Percentiles rank a stretch among this genome's conserved stretches.
Evolutionary conservation across 2,888 invertebrate genomes (phyloP).

Genomic region (Sphecodes monilicornis): DNA sequence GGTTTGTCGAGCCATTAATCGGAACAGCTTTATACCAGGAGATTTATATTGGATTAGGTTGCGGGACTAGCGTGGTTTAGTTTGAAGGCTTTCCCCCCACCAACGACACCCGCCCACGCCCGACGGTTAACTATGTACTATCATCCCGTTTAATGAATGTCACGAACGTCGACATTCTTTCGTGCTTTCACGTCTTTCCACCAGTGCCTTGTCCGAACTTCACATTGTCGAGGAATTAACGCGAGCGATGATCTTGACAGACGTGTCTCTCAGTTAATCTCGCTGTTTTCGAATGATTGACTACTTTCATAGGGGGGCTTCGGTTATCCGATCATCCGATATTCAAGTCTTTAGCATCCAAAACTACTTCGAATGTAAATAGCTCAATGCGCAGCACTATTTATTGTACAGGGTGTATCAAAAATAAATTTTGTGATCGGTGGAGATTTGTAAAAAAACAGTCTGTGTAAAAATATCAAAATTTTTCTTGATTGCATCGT

Average conservation of each 20-base stretch:
- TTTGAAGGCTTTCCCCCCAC: constrained; percentile 71
- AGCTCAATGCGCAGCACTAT: neutral
- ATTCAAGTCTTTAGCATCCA: neutral
- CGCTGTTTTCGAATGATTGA: too few species aligned
- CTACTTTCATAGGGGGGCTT: too few species aligned
- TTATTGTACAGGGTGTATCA: too few species aligned
- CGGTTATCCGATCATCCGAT: too few species aligned
- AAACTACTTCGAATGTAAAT: neutral
- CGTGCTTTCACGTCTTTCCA: constrained; percentile 30
- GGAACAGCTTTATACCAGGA: constrained; percentile 81
- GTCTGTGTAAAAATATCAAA: too few species aligned
- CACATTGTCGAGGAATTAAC: neutral
- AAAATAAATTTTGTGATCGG: too few species aligned
- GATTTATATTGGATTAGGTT: constrained; percentile 82
- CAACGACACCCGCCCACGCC: constrained; percentile 5
- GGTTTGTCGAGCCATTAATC: constrained; percentile 82
- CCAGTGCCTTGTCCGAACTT: neutral
- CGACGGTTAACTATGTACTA: constrained; percentile 68
- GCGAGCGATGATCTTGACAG: neutral
- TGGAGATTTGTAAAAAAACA: too few species aligned
- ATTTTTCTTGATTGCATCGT: too few species aligned
- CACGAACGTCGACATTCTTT: constrained; percentile 62
- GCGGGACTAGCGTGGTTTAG: constrained; percentile 76
- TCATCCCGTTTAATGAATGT: constrained; percentile 71
- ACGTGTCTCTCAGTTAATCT: neutral